phyloP scores from a whole-genome alignment of 2,113 vertebrate species.

The Thamnaconus septentrionalis region DNA sequence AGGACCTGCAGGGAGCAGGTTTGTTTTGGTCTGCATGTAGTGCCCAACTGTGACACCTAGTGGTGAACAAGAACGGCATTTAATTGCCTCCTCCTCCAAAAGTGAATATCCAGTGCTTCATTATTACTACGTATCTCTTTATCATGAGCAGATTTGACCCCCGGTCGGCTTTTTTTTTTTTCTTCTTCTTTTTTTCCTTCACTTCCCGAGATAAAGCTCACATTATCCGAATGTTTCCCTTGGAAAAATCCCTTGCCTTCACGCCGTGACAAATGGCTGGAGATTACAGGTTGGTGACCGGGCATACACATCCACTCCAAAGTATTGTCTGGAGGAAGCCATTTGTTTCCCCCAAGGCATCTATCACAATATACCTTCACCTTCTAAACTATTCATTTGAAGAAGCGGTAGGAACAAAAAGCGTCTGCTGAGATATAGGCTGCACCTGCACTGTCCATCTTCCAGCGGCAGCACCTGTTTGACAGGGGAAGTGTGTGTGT shows the following conservation, averaged over 20 bases:
- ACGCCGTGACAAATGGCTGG: conserved; percentile 53
- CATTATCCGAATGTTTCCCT: conserved; percentile 53
- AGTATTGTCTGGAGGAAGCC: conserved; percentile 65
- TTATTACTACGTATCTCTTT: conserved; percentile 4
- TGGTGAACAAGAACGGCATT: conserved; percentile 18
- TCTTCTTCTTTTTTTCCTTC: not conserved
- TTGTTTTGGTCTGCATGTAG: no score
- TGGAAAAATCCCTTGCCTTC: conserved; percentile 46
- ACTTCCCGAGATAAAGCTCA: conserved; percentile 32
- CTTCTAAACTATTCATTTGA: conserved; percentile 73
- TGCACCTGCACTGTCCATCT: conserved; percentile 63
- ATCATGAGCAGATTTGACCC: conserved; percentile 47
- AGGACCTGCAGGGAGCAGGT: no score
- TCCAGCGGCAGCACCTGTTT: conserved; percentile 36
- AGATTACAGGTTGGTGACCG: conserved; percentile 69
- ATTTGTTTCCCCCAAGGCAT: conserved; percentile 65
- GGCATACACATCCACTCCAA: conserved; percentile 52
- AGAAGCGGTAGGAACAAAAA: conserved; percentile 64
- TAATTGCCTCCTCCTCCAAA: no score
- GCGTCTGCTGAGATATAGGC: conserved; percentile 69
- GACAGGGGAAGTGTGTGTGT: conserved; percentile 26
- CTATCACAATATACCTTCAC: conserved; percentile 66
- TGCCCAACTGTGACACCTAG: not conserved
- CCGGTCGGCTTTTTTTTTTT: conserved; percentile 15
- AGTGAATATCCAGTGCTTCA: no score